A percentile compares a stretch with the other conserved stretches of the same genome.
Conservation (phyloP, 2,888 invertebrate species). For the Lottia scabra region DNA sequence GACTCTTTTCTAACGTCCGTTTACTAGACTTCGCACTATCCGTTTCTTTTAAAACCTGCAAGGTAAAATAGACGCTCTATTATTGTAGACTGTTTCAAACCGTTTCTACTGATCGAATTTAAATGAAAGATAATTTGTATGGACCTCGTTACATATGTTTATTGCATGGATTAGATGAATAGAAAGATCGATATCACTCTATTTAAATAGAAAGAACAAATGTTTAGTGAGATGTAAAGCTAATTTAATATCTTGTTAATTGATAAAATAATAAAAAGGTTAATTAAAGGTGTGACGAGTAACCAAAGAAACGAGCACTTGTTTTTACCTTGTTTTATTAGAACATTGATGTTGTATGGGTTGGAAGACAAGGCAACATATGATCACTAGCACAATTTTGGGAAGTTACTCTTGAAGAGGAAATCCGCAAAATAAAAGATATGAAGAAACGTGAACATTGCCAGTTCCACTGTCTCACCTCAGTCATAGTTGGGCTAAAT, state of each 20-base stretch:
- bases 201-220: neutral
- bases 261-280: neutral
- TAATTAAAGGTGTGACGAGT: neutral
- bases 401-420: too few species aligned
- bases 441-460: too few species aligned
- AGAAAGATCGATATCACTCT: neutral
- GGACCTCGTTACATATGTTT: conserved; percentile 33
- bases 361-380: too few species aligned
- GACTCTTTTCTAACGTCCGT: conserved; percentile 1
- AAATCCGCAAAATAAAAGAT: too few species aligned
- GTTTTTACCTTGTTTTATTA: too few species aligned
- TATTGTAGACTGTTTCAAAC: neutral
- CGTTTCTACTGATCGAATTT: conserved; percentile 10
- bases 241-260: conserved; percentile 4
- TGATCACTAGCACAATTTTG: too few species aligned
- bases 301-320: neutral
- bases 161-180: conserved; percentile 16
- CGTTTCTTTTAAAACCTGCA: neutral
- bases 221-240: conserved; percentile 3
- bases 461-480: too few species aligned
- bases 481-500: too few species aligned
- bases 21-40: conserved; percentile 4
- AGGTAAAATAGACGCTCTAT: neutral
- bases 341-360: too few species aligned
- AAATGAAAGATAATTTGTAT: conserved; percentile 33